Evolutionary conservation across 1,140 invertebrate genomes (phyloP).

Genomic region (Agraylea sexmaculata): DNA sequence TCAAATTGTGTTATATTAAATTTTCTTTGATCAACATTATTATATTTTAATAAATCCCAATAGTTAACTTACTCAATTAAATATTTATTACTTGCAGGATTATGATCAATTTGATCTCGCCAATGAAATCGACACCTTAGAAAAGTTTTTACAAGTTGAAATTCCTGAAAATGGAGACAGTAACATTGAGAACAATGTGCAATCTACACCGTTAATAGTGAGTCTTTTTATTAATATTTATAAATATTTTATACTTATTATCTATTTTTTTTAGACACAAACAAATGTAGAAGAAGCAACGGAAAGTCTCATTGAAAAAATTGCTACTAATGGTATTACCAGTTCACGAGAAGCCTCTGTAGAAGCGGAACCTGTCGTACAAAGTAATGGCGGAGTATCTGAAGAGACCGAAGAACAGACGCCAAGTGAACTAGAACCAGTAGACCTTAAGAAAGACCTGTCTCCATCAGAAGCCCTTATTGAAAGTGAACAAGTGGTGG

Average conservation of each 20-base stretch:
- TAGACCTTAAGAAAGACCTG: constrained; percentile 26
- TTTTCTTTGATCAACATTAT: too few species aligned
- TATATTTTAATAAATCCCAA: too few species aligned
- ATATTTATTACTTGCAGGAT: constrained; percentile 51
- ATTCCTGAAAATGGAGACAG: constrained; percentile 24
- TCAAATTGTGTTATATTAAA: too few species aligned
- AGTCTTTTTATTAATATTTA: constrained; percentile 3
- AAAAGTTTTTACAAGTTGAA: constrained; percentile 68
- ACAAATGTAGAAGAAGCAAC: too few species aligned
- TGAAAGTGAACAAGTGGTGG: constrained; percentile 30
- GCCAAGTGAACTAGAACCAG: constrained; percentile 8
- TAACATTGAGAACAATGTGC: constrained; percentile 4
- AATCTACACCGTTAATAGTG: neutral
- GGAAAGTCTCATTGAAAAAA: constrained; percentile 14
- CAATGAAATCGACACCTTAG: constrained; percentile 81
- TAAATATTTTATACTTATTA: constrained; percentile 4
- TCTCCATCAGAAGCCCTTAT: constrained; percentile 33
- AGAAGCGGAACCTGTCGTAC: constrained; percentile 16
- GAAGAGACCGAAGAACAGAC: constrained; percentile 1
- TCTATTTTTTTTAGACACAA: too few species aligned
- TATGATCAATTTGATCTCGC: constrained; percentile 87
- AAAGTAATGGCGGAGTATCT: constrained; percentile 14
- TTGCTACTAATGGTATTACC: constrained; percentile 16
- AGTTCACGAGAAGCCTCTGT: constrained; percentile 19
- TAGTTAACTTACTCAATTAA: too few species aligned